Evolutionary conservation across 2,888 invertebrate species (phyloP).

Genomic region (Chrysotoxum bicinctum): DNA sequence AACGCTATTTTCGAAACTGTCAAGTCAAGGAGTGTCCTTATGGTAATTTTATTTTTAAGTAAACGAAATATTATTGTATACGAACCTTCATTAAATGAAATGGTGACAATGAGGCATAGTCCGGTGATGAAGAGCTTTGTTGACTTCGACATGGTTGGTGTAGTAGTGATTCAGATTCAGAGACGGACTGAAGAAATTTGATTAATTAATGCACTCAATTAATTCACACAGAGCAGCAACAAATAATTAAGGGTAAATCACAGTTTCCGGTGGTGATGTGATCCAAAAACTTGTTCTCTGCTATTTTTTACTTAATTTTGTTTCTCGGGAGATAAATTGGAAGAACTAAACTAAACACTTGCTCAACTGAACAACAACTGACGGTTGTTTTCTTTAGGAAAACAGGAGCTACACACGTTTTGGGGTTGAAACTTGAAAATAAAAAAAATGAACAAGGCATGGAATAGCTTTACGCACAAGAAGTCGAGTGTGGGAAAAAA

Average conservation of each 20-base stretch:
- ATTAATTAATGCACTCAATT: conserved; percentile 65
- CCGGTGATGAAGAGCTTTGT: conserved; percentile 63
- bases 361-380: conserved; percentile 70
- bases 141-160: conserved; percentile 55
- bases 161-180: neutral
- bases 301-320: neutral
- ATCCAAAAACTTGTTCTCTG: conserved; percentile 1
- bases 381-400: conserved; percentile 66
- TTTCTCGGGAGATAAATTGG: conserved; percentile 6
- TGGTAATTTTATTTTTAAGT: conserved; percentile 16
- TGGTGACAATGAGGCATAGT: conserved; percentile 56
- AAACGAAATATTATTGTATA: neutral
- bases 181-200: conserved; percentile 10
- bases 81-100: conserved; percentile 67
- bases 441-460: neutral
- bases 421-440: conserved; percentile 33
- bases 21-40: conserved; percentile 25
- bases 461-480: conserved; percentile 59
- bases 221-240: conserved; percentile 28
- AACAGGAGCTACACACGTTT: conserved; percentile 33
- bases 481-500: conserved; percentile 21
- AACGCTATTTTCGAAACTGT: neutral
- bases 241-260: conserved; percentile 55
- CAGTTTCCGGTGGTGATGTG: conserved; percentile 59
- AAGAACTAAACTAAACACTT: conserved; percentile 69